Base-by-base conservation (phyloP, 2,797 vertebrate genomes). In the Etheostoma nigrum region DNA sequence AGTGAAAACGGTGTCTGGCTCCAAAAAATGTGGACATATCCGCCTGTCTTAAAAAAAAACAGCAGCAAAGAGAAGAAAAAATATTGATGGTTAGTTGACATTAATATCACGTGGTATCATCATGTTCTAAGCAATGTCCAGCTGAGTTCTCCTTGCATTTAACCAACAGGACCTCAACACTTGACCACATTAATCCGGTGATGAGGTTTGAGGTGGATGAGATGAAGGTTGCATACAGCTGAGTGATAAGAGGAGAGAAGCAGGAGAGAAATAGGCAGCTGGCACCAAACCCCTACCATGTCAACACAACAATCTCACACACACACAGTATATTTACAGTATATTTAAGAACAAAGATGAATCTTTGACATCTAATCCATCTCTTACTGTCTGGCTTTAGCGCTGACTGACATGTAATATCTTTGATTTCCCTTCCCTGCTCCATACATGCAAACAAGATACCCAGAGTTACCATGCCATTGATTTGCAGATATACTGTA, bases 251-350 rank as follows among this genome's bases (percentile, higher is more conserved):
- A n/a, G 52, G 72, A 36, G 49, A 55, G 72, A 58, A 16, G 67
- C 33, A 27, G 73, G 18, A 62, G 54, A 67, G 33, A 54, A 72
- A 54, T 14, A 69, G 62, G 74, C 69, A 73, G 72, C 82, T 68
- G 60, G 70, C 75, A 67, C n/a, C 16, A 1, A 74, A 81, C 77
- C 42, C 82, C 81, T 75, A 89, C 82, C 48, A 44, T 78, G 70
- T 82, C 82, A 72, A 4, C n/a, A 67, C 67, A 84, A 72, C 73
- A 67, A 18, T 33, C 16, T 16, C 5, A 30, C 15, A 55, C n/a
- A 25, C 5, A n/a, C 14, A 57, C 49, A 27, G 3, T 4, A 27
- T 27, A 27, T 27, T 27, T 25, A 66, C 19, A n/a, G 25, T 30
- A 7, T 30, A 79, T 86, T 47, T 77, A 67, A 52, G 23, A 63